Evolutionary conservation across 2,113 vertebrate species (phyloP), one percentile per base, ranked within the genome.

Genomic region (Panurus biarmicus): DNA sequence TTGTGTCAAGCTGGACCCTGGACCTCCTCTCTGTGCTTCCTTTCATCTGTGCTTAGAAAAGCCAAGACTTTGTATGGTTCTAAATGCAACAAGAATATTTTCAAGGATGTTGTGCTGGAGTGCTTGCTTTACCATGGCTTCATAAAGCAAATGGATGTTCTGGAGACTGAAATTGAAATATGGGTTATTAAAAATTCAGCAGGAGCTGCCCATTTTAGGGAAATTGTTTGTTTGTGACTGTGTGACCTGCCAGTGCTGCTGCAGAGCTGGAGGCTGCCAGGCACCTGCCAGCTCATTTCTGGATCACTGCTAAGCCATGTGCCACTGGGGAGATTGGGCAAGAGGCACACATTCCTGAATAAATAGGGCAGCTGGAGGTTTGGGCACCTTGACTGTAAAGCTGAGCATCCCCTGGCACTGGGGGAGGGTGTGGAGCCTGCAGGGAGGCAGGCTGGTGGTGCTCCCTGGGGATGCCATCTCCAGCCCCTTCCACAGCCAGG

Each of bases 251-350:
- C n/a, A 42, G 66, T 13, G 19, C 57, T 60, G 26, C 75, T 80
- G 2, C 42, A 22, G 87, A 29, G 72, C 72, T 72, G 64, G 40
- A 90, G 78, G 51, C 73, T 80, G 44, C 66, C 89, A 82, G 69
- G 48, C 54, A 70, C 60, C 64, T 66, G 45, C 4, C 23, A 14
- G 29, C 24, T 82, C 6, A 0, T 48, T 69, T 65, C 57, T 4
- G 14, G 57, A 15, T 51, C 8, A 0, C 4, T 69, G 0, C 31
- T 47, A 31, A 64, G 56, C 65, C 10, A 5, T 1, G 18, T 87
- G 62, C 26, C 9, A 0, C 12, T 0, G 4, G 85, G 45, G 38
- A 57, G 40, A 14, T 11, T 2, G 38, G n/a, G 77, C 22, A 69
- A 47, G 58, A 76, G 33, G 16, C n/a, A 14, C 21, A 42, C 16